phyloP scores from a whole-genome alignment of 1,140 invertebrate species.

The Hycleus phaleratus region DNA sequence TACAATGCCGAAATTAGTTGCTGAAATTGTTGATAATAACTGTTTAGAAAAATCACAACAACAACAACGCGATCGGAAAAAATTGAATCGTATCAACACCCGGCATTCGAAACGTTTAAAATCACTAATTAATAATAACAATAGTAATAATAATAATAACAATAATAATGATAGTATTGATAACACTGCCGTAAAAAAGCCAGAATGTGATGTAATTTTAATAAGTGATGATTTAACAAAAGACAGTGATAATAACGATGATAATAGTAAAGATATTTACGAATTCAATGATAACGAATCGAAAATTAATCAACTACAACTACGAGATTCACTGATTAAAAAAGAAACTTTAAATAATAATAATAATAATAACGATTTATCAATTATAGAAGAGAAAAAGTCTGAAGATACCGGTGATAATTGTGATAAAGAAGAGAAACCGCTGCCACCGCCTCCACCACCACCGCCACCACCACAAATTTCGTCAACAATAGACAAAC shows the following conservation, averaged over 20 bases:
- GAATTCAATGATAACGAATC: slow-evolving; percentile 41
- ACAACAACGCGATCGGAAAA: slow-evolving; percentile 4
- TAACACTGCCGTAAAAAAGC: neutral
- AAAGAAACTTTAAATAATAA: slow-evolving; percentile 6
- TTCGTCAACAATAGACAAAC: too few species aligned
- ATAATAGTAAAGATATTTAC: slow-evolving; percentile 40
- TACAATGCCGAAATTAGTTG: slow-evolving; percentile 33
- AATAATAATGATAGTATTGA: neutral
- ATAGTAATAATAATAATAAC: slow-evolving; percentile 16
- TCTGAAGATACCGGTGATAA: neutral
- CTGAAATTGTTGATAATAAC: neutral
- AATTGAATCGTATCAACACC: neutral
- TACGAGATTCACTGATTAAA: neutral
- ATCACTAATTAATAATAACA: neutral
- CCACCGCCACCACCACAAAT: too few species aligned
- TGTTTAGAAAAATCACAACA: slow-evolving; percentile 1
- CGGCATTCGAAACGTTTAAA: slow-evolving; percentile 3
- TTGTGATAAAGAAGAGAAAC: slow-evolving; percentile 30
- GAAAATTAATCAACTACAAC: too few species aligned
- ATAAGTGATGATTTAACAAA: too few species aligned
- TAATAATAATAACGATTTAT: neutral
- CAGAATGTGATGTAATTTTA: too few species aligned
- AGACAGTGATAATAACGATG: slow-evolving; percentile 13
- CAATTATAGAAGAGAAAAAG: neutral
- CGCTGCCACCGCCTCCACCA: too few species aligned